A percentile compares a stretch with the other conserved stretches of the same genome.
These are phyloP conservation scores for Ormyrus nitidulus DNA, from an alignment of 2,888 invertebrate species.

Conservation along the genomic window DNA sequence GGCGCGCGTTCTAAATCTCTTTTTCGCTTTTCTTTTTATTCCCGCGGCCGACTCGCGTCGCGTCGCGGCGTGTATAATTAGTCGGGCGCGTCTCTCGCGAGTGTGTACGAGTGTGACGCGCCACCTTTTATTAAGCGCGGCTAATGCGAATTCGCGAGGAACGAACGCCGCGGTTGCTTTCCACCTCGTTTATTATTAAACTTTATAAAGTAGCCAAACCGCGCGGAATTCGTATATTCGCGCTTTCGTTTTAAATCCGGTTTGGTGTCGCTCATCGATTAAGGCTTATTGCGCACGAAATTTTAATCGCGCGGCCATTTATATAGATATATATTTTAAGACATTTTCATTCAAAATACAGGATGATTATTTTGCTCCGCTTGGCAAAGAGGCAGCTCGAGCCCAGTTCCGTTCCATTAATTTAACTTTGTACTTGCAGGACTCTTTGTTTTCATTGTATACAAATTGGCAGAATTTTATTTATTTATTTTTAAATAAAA, in stretches of 20 bases:
- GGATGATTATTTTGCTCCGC: too few relatives aligned
- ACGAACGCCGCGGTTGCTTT: too few relatives aligned
- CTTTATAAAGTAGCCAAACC: neutral
- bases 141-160: too few relatives aligned
- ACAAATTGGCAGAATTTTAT: too few relatives aligned
- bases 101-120: too few relatives aligned
- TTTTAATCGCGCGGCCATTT: neutral
- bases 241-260: neutral
- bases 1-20: neutral
- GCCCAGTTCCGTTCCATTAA: too few relatives aligned
- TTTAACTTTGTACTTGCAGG: too few relatives aligned
- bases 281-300: neutral
- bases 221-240: neutral
- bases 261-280: constrained; percentile 19
- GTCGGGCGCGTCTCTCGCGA: neutral
- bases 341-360: constrained; percentile 6
- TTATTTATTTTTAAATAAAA: too few relatives aligned
- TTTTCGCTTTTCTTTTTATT: constrained; percentile 24
- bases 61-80: constrained; percentile 6
- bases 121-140: too few relatives aligned
- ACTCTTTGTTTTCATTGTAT: too few relatives aligned
- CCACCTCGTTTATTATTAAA: constrained; percentile 16
- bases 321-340: too few relatives aligned
- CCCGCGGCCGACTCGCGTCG: neutral
- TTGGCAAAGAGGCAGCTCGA: too few relatives aligned